Evolutionary conservation across 1,140 invertebrate species (phyloP).

Genomic region (Pantala flavescens): DNA sequence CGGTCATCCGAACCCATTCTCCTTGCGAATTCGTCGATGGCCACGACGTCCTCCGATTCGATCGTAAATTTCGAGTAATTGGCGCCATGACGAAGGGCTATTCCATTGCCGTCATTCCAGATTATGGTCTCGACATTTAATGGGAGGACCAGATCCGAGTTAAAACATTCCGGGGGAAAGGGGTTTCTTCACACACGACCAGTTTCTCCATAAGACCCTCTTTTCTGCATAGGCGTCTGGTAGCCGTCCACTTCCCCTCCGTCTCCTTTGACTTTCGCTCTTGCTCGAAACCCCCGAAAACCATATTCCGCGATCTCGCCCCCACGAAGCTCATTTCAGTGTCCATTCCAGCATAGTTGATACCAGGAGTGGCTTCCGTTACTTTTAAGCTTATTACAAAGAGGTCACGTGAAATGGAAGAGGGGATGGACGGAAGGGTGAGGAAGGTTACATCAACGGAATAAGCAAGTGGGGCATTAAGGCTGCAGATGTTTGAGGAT

Average conservation of each 20-base stretch:
- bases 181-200: background rate
- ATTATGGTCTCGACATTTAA: background rate
- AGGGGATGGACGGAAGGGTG: background rate
- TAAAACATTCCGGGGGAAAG: background rate
- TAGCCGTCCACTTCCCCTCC: background rate
- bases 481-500: too few relatives aligned
- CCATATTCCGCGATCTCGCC: background rate
- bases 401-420: background rate
- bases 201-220: background rate
- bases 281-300: background rate
- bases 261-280: background rate
- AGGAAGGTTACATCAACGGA: too few relatives aligned
- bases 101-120: conserved; percentile 4
- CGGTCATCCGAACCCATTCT: too few relatives aligned
- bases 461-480: too few relatives aligned
- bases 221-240: background rate
- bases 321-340: background rate
- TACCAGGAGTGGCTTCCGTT: background rate
- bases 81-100: background rate
- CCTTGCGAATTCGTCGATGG: too few relatives aligned
- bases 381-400: conserved; percentile 1
- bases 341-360: background rate
- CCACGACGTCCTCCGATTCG: background rate
- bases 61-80: conserved; percentile 3
- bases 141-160: background rate